phyloP scores from a whole-genome alignment of 2,888 invertebrate genomes.

The Dryocosmus kuriphilus region DNA sequence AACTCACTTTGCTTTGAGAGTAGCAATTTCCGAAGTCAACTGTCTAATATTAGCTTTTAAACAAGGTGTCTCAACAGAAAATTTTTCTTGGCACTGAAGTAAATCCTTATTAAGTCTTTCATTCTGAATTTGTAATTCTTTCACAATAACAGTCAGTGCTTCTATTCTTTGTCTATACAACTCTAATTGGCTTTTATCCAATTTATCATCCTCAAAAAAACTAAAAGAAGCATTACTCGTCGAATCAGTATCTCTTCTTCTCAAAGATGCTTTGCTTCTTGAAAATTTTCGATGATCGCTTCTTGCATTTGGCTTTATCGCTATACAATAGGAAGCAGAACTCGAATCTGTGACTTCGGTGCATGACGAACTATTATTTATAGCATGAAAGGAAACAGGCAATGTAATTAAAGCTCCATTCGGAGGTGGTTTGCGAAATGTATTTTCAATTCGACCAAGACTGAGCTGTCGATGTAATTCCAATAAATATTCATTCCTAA shows the following conservation, averaged over 20 bases:
- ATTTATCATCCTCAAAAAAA: slow-evolving; percentile 43
- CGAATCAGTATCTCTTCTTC: slow-evolving; percentile 1
- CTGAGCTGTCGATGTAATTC: slow-evolving; percentile 67
- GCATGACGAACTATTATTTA: slow-evolving; percentile 59
- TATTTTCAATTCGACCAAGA: slow-evolving; percentile 60
- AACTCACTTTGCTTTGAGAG: slow-evolving; percentile 60
- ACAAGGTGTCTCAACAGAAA: slow-evolving; percentile 44
- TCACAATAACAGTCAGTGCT: slow-evolving; percentile 53
- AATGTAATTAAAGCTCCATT: slow-evolving; percentile 61
- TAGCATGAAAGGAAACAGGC: not conserved
- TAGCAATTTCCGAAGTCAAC: slow-evolving; percentile 56
- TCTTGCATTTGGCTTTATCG: slow-evolving; percentile 43
- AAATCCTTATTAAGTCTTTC: slow-evolving; percentile 57
- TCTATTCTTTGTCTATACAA: slow-evolving; percentile 55
- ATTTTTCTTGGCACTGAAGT: slow-evolving; percentile 44
- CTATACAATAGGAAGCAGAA: slow-evolving; percentile 36
- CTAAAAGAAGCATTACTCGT: slow-evolving; percentile 27
- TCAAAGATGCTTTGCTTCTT: not conserved
- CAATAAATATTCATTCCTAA: slow-evolving; percentile 71
- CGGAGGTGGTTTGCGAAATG: slow-evolving; percentile 66
- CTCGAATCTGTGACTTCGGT: slow-evolving; percentile 62
- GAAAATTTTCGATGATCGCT: slow-evolving; percentile 41
- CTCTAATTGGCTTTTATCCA: slow-evolving; percentile 23
- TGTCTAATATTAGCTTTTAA: slow-evolving; percentile 53
- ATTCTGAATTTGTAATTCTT: slow-evolving; percentile 61